Evolutionary conservation across 2,797 vertebrate species (phyloP).

Genomic region (Phyllotis vaccarum): DNA sequence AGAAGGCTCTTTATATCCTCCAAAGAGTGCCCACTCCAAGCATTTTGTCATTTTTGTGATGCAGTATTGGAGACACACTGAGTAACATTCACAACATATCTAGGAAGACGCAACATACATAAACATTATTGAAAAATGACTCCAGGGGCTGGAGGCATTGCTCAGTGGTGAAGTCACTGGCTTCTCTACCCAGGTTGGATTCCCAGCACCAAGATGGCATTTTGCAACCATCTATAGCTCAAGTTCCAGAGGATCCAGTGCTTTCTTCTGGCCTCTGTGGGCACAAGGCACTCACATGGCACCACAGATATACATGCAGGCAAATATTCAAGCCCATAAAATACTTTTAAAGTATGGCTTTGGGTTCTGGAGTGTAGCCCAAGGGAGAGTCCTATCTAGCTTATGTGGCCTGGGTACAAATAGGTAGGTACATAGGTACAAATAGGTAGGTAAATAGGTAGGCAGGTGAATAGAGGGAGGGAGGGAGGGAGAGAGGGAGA

Average conservation of each 20-base stretch:
- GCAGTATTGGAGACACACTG: neutral
- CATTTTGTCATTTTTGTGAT: neutral
- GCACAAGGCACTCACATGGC: neutral
- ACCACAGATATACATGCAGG: neutral
- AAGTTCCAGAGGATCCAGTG: neutral
- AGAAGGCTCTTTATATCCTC: neutral
- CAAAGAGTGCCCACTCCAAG: neutral
- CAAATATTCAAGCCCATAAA: neutral
- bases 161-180: neutral
- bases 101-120: neutral
- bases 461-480: neutral
- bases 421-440: too few species aligned
- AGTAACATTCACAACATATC: neutral
- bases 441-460: neutral
- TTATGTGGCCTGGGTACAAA: neutral
- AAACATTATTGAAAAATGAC: neutral
- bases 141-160: neutral
- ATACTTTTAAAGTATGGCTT: neutral
- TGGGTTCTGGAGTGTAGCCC: neutral
- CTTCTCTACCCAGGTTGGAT: neutral
- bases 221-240: neutral
- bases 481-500: neutral
- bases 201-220: neutral
- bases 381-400: neutral
- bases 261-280: neutral